Evolutionary conservation across 2,888 invertebrate genomes (phyloP).

Genomic region (Furcula furcula): DNA sequence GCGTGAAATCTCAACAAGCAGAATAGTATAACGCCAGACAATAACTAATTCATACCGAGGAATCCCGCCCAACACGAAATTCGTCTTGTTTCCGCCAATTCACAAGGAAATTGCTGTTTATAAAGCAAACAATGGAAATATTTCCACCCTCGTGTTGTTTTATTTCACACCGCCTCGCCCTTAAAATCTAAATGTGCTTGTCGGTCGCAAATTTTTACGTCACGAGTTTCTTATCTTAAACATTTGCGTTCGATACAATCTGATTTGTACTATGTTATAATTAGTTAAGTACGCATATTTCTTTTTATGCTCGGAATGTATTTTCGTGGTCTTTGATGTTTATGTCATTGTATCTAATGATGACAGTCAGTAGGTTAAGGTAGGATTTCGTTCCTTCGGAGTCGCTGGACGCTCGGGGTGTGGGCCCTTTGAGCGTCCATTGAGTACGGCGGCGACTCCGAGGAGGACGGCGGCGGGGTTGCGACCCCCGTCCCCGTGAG

Average conservation of each 20-base stretch:
- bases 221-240: slow-evolving; percentile 10
- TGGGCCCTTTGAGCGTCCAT: too few relatives aligned
- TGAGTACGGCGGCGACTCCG: too few relatives aligned
- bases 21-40: slow-evolving; percentile 19
- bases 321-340: too few relatives aligned
- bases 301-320: too few relatives aligned
- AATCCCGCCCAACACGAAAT: slow-evolving; percentile 13
- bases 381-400: too few relatives aligned
- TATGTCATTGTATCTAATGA: too few relatives aligned
- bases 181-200: slow-evolving; percentile 13
- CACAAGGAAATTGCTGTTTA: slow-evolving; percentile 26
- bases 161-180: slow-evolving; percentile 17
- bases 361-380: too few relatives aligned
- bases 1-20: slow-evolving; percentile 11
- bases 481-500: too few relatives aligned
- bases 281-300: too few relatives aligned
- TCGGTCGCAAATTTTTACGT: slow-evolving; percentile 17
- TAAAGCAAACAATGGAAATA: slow-evolving; percentile 23
- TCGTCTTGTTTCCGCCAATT: slow-evolving; percentile 27
- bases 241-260: slow-evolving; percentile 20
- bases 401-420: too few relatives aligned
- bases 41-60: slow-evolving; percentile 29
- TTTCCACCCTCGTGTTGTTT: slow-evolving; percentile 14
- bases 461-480: too few relatives aligned
- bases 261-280: too few relatives aligned